phyloP scores from a whole-genome alignment of 1,140 invertebrate genomes.

The Cheumatopsyche charites region DNA sequence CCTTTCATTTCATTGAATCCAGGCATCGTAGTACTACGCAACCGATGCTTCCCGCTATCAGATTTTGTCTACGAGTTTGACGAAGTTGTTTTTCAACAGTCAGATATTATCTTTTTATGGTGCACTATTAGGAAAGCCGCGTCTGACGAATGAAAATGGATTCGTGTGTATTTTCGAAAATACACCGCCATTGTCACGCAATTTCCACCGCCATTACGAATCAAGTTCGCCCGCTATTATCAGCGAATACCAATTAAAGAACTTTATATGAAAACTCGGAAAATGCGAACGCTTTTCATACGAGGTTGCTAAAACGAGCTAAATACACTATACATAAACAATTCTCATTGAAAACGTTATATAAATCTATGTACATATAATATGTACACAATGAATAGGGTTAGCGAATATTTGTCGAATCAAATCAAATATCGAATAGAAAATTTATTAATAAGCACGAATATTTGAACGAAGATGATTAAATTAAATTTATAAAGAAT shows the following conservation, averaged over 20 bases:
- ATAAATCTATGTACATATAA: too few species aligned
- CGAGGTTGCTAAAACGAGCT: too few species aligned
- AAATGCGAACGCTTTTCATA: neutral
- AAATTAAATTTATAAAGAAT: too few species aligned
- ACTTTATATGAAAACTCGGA: constrained; percentile 23
- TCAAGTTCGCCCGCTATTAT: constrained; percentile 8
- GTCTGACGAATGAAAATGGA: constrained; percentile 39
- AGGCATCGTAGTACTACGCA: too few species aligned
- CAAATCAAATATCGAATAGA: too few species aligned
- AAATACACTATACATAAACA: too few species aligned
- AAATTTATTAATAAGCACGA: too few species aligned
- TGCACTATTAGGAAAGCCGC: constrained; percentile 40
- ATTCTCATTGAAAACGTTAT: too few species aligned
- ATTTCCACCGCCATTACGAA: constrained; percentile 29
- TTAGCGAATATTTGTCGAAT: too few species aligned
- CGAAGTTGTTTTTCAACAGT: constrained; percentile 41
- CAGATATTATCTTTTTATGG: constrained; percentile 43
- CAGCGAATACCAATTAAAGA: constrained; percentile 8
- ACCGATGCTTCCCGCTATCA: neutral
- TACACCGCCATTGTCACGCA: constrained; percentile 37
- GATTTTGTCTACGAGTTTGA: constrained; percentile 30
- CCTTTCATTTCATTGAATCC: too few species aligned
- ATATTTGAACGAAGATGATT: too few species aligned
- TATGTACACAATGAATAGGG: too few species aligned
- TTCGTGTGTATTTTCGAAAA: constrained; percentile 35